Conservation (phyloP, 2,113 vertebrate genomes). For the Electrona antarctica region DNA sequence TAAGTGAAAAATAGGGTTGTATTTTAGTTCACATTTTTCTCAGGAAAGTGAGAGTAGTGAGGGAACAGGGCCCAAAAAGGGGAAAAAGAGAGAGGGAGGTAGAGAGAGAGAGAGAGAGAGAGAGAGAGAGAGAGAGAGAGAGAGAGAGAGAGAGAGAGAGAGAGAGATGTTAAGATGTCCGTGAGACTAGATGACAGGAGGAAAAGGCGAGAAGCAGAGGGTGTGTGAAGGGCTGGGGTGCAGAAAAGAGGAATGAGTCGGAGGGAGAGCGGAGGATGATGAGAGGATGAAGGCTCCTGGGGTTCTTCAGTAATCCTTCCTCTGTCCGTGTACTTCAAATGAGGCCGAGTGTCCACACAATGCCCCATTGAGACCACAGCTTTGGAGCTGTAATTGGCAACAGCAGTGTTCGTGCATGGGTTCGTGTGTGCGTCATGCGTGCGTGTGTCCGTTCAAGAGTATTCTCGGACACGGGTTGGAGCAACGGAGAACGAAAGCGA, state of each 20-base stretch:
- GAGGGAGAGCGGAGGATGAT: neutral
- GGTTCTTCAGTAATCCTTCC: constrained; percentile 54
- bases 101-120: neutral
- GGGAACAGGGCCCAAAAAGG: too few species aligned
- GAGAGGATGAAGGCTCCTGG: constrained; percentile 18
- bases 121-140: neutral
- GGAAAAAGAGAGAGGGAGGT: neutral
- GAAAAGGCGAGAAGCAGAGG: neutral
- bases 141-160: neutral
- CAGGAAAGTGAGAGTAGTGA: too few species aligned
- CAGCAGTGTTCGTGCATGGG: constrained; percentile 25
- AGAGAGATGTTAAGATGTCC: neutral
- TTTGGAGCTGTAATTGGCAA: constrained; percentile 60
- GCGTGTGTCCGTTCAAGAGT: neutral
- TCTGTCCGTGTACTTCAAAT: constrained; percentile 54
- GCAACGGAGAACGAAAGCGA: too few species aligned
- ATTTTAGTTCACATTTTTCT: too few species aligned
- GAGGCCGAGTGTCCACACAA: constrained; percentile 62
- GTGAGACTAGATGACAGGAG: neutral
- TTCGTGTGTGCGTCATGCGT: neutral
- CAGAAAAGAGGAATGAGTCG: neutral
- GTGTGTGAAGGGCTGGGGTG: neutral
- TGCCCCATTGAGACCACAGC: constrained; percentile 57
- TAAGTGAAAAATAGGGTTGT: too few species aligned
- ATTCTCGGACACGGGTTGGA: too few species aligned